Percentiles rank a stretch among this genome's conserved stretches.
Evolutionary conservation across 2,113 vertebrate species (phyloP).

Genomic region (Chauna torquata): DNA sequence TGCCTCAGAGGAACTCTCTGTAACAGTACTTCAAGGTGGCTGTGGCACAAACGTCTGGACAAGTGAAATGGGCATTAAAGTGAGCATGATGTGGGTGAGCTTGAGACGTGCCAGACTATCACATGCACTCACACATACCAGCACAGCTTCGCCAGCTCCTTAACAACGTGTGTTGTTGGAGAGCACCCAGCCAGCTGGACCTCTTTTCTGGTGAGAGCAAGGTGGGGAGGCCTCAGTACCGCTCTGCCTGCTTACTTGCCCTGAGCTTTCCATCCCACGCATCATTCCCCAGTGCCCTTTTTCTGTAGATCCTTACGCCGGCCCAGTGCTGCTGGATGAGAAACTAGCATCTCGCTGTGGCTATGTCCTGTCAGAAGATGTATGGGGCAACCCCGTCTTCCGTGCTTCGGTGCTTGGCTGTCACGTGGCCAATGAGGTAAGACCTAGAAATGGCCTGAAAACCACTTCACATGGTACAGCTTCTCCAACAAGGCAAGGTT

Average conservation of each 20-base stretch:
- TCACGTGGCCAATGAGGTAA: constrained; percentile 33
- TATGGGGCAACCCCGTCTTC: constrained; percentile 50
- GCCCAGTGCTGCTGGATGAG: neutral
- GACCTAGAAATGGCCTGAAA: neutral
- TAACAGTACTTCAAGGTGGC: neutral
- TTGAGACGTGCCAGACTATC: neutral
- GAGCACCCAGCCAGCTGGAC: neutral
- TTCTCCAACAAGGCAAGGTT: neutral
- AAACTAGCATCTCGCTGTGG: constrained; percentile 49
- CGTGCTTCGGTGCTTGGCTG: neutral
- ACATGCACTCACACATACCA: neutral
- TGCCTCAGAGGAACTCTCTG: neutral
- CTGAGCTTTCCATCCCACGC: neutral
- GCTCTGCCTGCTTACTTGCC: neutral
- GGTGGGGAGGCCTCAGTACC: rapidly evolving
- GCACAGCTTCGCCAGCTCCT: neutral
- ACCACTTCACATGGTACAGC: neutral
- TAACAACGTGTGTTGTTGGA: neutral
- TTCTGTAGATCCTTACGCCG: constrained; percentile 5
- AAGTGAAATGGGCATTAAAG: neutral
- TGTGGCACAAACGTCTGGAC: neutral
- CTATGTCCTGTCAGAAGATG: neutral
- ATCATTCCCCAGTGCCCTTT: neutral
- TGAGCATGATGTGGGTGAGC: neutral
- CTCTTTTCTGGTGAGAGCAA: neutral